phyloP scores from a whole-genome alignment of 2,797 vertebrate genomes.

The Aphelocoma californica region DNA sequence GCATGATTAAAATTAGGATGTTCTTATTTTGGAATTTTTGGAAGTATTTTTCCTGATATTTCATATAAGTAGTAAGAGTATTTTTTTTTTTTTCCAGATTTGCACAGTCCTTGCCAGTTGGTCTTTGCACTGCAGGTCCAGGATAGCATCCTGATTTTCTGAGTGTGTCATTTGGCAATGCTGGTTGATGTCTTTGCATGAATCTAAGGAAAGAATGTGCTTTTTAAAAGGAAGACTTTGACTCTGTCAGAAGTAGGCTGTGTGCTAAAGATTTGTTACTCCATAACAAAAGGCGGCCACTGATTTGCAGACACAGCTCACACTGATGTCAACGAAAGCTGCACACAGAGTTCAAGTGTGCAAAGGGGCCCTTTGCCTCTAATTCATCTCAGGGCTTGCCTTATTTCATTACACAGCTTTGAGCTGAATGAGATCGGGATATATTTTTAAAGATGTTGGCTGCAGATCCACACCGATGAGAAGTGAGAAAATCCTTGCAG shows the following conservation, averaged over 20 bases:
- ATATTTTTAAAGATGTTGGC: constrained; percentile 58
- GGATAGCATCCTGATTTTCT: neutral
- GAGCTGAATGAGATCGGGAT: neutral
- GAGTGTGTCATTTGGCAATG: neutral
- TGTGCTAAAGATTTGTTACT: constrained; percentile 37
- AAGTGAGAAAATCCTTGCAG: constrained; percentile 54
- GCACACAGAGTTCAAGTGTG: neutral
- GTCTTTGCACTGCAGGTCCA: neutral
- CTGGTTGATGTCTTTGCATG: neutral
- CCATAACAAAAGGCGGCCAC: neutral
- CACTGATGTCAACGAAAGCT: neutral
- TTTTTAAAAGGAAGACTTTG: constrained; percentile 26
- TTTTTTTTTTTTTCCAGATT: neutral
- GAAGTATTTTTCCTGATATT: neutral
- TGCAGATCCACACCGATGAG: neutral
- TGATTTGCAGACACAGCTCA: constrained; percentile 24
- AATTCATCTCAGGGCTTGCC: neutral
- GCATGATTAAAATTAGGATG: neutral
- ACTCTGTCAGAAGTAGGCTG: constrained; percentile 8
- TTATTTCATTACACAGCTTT: neutral
- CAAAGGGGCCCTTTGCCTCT: neutral
- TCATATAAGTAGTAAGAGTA: neutral
- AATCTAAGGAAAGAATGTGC: constrained; percentile 5
- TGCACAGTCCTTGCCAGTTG: neutral
- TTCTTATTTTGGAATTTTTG: neutral